phyloP scores from a whole-genome alignment of 2,797 vertebrate genomes.

The Coreius guichenoti region DNA sequence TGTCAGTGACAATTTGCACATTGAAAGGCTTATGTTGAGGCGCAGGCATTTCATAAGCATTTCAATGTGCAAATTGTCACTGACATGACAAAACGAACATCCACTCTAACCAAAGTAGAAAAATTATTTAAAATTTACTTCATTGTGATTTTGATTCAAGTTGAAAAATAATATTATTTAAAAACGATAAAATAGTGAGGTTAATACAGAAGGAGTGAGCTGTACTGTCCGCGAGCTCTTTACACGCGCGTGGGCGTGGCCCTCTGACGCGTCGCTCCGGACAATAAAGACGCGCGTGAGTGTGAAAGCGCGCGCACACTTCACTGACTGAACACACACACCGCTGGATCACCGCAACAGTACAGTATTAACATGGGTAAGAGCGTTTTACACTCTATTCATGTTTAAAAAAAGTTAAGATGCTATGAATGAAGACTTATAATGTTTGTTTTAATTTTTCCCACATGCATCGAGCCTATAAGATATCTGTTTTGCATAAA shows the following conservation, averaged over 20 bases:
- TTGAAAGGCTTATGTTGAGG: too few species aligned
- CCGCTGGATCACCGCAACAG: neutral
- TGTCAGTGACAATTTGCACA: too few species aligned
- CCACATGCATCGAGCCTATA: neutral
- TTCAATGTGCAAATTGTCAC: too few species aligned
- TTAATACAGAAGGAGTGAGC: neutral
- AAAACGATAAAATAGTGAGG: neutral
- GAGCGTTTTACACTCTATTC: neutral
- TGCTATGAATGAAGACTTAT: neutral
- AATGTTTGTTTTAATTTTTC: neutral
- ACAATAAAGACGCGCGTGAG: slow-evolving; percentile 8
- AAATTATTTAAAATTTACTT: neutral
- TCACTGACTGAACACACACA: neutral
- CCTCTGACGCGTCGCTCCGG: slow-evolving; percentile 17
- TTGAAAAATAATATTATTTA: neutral
- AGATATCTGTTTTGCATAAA: neutral
- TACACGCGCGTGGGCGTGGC: neutral
- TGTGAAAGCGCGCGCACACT: neutral
- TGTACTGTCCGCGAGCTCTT: neutral
- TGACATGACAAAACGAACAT: neutral
- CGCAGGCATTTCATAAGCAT: too few species aligned
- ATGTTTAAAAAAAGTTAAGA: neutral
- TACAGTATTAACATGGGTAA: slow-evolving; percentile 31
- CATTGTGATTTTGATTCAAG: neutral
- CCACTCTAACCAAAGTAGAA: neutral